Base-by-base conservation (phyloP, 2,797 vertebrate genomes). In the Sebastes umbrosus region DNA sequence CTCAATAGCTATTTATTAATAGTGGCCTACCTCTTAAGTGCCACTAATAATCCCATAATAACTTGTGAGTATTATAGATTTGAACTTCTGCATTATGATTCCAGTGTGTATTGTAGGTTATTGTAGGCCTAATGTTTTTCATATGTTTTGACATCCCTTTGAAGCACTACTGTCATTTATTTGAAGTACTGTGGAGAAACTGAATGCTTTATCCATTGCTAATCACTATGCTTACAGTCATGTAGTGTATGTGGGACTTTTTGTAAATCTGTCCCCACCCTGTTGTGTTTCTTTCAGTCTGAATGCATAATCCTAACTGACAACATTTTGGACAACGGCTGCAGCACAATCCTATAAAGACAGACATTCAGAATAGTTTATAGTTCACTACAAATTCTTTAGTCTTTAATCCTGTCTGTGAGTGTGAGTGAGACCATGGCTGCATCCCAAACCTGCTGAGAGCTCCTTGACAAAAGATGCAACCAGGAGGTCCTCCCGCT, bases 401-500 rank as follows among this genome's bases (percentile, higher is more conserved):
- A 8, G 31, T 46, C 5, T 60, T 62, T 64, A 24, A 39, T 69
- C 27, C 31, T 18, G 69, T 31, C 64, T 80, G 57, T 36, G 6
- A 36, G 31, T 75, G 36, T 70, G 55, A 77, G 55, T 57, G 67
- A 82, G 72, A 70, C 54, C 57, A 84, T 88, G 83, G 63, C 46
- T 75, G 18, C 14, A 46, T 32, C 78, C 69, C 39, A 63, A 62
- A 77, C 20, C 64, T 14, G 12, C 72, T 91, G 80, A 91, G 62
- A 87, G 43, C 34, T 46, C 67, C 43, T 69, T 22, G 22, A 24
- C 54, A 31, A 79, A 90, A 84, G 69, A 94, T 94, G 94, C 83
- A 89, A 60, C 67, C 86, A 68, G 90, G 39, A 29, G 77, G 52
- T 80, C 82, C 88, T 13, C 77, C 90, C 0, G 69, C 87, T 16